phyloP scores from a whole-genome alignment of 1,140 invertebrate genomes.

The Mercenaria mercenaria region DNA sequence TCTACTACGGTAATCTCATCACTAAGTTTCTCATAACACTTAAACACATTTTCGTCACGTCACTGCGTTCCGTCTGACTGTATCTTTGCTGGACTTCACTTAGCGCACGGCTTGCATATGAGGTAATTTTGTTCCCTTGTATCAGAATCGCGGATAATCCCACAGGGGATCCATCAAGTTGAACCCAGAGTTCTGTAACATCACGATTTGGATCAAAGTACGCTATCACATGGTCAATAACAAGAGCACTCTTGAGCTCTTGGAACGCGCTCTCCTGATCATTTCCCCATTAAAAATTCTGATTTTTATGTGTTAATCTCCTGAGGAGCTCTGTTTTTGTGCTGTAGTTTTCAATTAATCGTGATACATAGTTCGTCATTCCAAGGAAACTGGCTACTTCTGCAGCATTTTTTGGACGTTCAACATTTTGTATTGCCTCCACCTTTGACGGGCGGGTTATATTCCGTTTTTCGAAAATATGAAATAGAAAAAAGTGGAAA shows the following conservation, averaged over 20 bases:
- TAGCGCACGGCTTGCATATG: constrained; percentile 47
- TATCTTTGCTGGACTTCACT: constrained; percentile 65
- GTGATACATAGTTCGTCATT: background rate
- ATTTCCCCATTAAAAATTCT: constrained; percentile 15
- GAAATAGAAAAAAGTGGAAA: too few species aligned
- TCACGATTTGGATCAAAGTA: constrained; percentile 52
- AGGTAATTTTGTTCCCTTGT: constrained; percentile 47
- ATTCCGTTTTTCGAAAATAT: constrained; percentile 40
- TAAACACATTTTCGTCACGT: background rate
- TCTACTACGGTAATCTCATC: background rate
- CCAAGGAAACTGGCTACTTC: background rate
- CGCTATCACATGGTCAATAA: constrained; percentile 18
- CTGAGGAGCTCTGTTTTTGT: constrained; percentile 43
- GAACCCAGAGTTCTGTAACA: constrained; percentile 39
- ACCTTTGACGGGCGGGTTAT: constrained; percentile 74
- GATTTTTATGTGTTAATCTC: constrained; percentile 46
- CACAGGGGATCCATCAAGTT: constrained; percentile 82
- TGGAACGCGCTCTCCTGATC: constrained; percentile 27
- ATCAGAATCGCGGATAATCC: constrained; percentile 84
- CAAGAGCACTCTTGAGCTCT: constrained; percentile 7
- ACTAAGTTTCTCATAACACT: background rate
- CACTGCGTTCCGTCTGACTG: constrained; percentile 61
- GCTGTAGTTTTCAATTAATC: background rate
- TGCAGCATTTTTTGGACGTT: background rate
- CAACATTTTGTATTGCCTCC: constrained; percentile 72